Evolutionary conservation across 2,113 vertebrate species (phyloP), one percentile per base, ranked within the genome.

Genomic region (Bufo bufo): DNA sequence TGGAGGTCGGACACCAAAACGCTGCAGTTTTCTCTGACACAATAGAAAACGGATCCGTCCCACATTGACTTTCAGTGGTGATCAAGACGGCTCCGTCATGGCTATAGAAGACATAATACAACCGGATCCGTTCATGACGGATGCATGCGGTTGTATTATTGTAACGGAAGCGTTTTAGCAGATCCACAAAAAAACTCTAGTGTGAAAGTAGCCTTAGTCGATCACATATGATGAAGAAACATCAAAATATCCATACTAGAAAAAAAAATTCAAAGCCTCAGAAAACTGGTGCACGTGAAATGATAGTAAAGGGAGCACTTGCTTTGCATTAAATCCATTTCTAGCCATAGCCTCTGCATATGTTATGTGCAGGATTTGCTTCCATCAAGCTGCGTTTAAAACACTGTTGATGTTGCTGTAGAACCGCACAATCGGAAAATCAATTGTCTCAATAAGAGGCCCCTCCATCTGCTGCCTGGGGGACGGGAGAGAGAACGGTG

Each of bases 341-440:
- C 7, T 33, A 33, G 23, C 78, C 59, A 43, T 2, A 59, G 43
- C 23, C n/a, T 80, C 23, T 80, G 23, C n/a, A 80, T 80, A 59
- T 23, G 9, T 52, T 54, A 79, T 17, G 56, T 54, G 45, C 59
- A 63, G 23, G 20, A 52, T 66, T 47, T 85, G 61, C 47, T 80
- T 58, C 33, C 16, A 45, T 80, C 63, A 85, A 58, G 58, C 82
- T 10, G 47, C 52, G 58, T 78, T 54, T 86, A 45, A 86, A 86
- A 66, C 71, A 86, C 58, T 77, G 74, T 86, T 86, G 58, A 77
- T 77, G 59, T 84, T 77, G 52, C 54, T 77, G 56, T 77, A 77
- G 84, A 77, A 45, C 54, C 2, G 56, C 43, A 77, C 72, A 85
- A 85, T 85, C 84, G 58, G 69, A 85, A 66, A 87, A 80, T 80